Conservation (phyloP, 1,140 invertebrate species). For the Hyles vespertilio region DNA sequence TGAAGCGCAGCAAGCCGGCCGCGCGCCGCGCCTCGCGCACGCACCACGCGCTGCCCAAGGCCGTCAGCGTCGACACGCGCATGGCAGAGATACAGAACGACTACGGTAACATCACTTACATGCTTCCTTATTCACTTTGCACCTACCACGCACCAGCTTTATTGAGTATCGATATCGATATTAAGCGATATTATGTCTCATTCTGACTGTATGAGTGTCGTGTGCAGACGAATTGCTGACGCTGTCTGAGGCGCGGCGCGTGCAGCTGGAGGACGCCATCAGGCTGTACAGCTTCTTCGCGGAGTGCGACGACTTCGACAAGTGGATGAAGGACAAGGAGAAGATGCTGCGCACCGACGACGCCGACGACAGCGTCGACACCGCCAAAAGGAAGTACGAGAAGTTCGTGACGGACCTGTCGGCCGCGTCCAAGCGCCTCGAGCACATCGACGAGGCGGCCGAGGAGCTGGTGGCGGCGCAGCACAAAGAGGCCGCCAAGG, state of each 20-base stretch:
- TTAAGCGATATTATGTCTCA: too few species aligned
- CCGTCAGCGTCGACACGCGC: conserved; percentile 18
- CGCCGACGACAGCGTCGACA: conserved; percentile 92
- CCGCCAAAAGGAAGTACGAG: conserved; percentile 96
- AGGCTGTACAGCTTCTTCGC: conserved; percentile 95
- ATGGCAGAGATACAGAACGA: conserved; percentile 29
- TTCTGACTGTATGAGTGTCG: too few species aligned
- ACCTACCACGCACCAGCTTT: too few species aligned
- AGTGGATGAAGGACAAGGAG: conserved; percentile 98
- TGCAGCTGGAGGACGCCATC: conserved; percentile 93
- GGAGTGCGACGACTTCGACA: conserved; percentile 98
- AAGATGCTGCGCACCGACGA: conserved; percentile 91
- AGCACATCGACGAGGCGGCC: conserved; percentile 91
- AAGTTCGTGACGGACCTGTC: conserved; percentile 97
- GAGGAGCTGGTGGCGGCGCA: conserved; percentile 88
- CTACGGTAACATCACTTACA: conserved; percentile 23
- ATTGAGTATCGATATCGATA: too few species aligned
- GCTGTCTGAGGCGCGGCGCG: conserved; percentile 85
- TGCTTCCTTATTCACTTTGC: neutral
- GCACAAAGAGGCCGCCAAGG: conserved; percentile 93
- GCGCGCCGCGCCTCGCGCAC: conserved; percentile 17
- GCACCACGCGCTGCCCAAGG: conserved; percentile 18
- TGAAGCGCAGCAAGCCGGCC: conserved; percentile 57
- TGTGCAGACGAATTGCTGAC: conserved; percentile 82
- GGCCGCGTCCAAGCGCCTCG: conserved; percentile 92